Evolutionary conservation across 1,140 invertebrate species (phyloP).

Genomic region (Antheraea pernyi): DNA sequence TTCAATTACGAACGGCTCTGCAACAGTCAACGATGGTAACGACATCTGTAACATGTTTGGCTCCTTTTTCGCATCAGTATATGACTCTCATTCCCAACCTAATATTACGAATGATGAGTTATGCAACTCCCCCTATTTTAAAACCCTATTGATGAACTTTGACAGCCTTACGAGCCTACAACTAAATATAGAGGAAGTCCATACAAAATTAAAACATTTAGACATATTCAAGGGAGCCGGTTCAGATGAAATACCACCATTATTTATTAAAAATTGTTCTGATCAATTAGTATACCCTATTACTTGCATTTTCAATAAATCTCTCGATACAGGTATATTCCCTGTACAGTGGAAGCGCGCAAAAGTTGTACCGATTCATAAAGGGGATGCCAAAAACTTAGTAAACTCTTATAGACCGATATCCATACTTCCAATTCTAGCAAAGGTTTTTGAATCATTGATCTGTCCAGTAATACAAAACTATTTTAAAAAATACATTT

Average conservation of each 20-base stretch:
- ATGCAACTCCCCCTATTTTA: neutral
- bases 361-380: conserved; percentile 7
- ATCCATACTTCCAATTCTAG: neutral
- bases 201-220: conserved; percentile 11
- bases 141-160: neutral
- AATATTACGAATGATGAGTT: neutral
- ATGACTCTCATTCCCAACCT: neutral
- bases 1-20: conserved; percentile 17
- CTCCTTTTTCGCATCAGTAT: conserved; percentile 23
- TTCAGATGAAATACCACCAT: neutral
- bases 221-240: neutral
- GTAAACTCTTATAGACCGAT: no score
- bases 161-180: neutral
- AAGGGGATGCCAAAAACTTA: neutral
- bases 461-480: conserved; percentile 13
- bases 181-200: neutral
- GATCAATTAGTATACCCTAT: neutral
- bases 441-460: conserved; percentile 1
- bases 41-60: conserved; percentile 33
- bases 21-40: conserved; percentile 10
- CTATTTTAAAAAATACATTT: conserved; percentile 8
- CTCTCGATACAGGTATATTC: neutral
- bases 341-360: conserved; percentile 1
- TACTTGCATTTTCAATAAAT: neutral
- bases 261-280: conserved; percentile 11